Percentiles rank a stretch among this genome's conserved stretches.
phyloP scores from a whole-genome alignment of 2,113 vertebrate species.

The Spizaetus ornatus region DNA sequence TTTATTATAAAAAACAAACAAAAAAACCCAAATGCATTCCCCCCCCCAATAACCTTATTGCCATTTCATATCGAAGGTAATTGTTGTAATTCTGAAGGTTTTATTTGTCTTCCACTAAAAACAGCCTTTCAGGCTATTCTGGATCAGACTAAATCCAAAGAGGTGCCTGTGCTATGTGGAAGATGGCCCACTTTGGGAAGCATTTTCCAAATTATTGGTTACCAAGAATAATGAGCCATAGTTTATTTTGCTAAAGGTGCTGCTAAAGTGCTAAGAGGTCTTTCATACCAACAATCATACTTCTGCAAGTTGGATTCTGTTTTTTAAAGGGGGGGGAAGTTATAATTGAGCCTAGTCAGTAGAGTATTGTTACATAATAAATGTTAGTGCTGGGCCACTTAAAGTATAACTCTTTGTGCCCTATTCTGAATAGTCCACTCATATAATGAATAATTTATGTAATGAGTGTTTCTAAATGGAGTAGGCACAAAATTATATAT shows the following conservation, averaged over 20 bases:
- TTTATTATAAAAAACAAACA: not conserved
- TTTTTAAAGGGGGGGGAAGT: not conserved
- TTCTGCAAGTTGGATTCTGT: not conserved
- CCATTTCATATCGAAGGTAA: not conserved
- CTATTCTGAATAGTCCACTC: not conserved
- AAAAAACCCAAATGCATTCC: rapidly evolving
- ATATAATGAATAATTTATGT: not conserved
- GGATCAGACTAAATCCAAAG: not conserved
- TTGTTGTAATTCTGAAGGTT: not conserved
- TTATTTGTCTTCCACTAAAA: not conserved
- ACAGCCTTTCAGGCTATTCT: not conserved
- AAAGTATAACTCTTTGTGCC: not conserved
- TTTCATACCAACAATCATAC: not conserved
- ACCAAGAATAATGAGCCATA: not conserved
- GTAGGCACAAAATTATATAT: not conserved
- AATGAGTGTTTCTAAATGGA: not conserved
- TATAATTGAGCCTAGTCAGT: not conserved
- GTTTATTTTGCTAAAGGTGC: not conserved
- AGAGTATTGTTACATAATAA: not conserved
- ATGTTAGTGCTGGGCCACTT: not conserved
- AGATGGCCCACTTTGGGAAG: not conserved
- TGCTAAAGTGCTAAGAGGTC: not conserved
- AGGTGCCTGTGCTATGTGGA: not conserved
- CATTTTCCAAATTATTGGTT: not conserved
- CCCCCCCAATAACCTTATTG: not conserved